Percentiles rank a stretch among this genome's conserved stretches.
These are phyloP conservation scores for Arnoldichthys spilopterus DNA, from an alignment of 2,797 vertebrate genomes.

Conservation along the genomic window DNA sequence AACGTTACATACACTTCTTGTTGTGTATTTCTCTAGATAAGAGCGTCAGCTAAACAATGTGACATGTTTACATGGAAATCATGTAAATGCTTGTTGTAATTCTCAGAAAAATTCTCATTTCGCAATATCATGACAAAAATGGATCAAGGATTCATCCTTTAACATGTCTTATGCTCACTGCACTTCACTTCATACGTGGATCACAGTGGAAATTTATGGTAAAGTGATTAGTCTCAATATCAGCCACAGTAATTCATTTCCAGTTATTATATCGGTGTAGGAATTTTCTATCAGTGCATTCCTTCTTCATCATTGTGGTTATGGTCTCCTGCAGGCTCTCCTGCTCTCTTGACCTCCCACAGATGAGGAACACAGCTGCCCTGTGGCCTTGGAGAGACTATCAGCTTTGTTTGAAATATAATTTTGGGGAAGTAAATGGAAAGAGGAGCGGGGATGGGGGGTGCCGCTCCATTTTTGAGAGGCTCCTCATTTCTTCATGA, in stretches of 20 bases:
- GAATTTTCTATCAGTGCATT: background rate
- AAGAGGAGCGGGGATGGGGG: constrained; percentile 41
- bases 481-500: constrained; percentile 46
- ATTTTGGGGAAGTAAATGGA: constrained; percentile 49
- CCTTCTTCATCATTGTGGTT: background rate
- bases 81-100: too few relatives aligned
- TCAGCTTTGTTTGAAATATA: constrained; percentile 40
- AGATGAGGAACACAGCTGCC: constrained; percentile 7
- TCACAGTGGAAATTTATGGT: too few relatives aligned
- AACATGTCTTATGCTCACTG: too few relatives aligned
- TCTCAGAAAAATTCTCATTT: too few relatives aligned
- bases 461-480: constrained; percentile 31
- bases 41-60: too few relatives aligned
- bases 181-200: too few relatives aligned
- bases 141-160: too few relatives aligned
- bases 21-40: too few relatives aligned
- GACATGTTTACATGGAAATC: too few relatives aligned
- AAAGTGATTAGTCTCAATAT: background rate
- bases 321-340: background rate
- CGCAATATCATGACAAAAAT: too few relatives aligned
- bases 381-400: constrained; percentile 21
- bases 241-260: background rate
- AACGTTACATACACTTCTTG: too few relatives aligned
- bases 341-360: constrained; percentile 9
- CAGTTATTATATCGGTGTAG: background rate